Percentiles rank a stretch among this genome's conserved stretches.
phyloP scores from a whole-genome alignment of 2,797 vertebrate species.

The Tenualosa thibaudeaui region DNA sequence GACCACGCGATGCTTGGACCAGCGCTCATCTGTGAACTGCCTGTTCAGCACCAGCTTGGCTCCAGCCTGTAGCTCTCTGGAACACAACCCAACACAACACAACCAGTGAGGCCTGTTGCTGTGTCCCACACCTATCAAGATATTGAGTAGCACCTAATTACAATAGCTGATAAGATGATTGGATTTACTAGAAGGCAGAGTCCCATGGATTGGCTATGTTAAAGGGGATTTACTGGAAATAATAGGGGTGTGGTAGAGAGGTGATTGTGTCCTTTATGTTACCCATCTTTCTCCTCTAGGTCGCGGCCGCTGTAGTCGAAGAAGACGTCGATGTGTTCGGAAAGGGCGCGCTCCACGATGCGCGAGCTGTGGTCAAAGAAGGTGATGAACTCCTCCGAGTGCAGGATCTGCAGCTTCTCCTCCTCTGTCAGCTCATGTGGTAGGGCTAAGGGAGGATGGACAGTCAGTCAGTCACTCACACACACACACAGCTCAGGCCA shows the following conservation, averaged over 20 bases:
- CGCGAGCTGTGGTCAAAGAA: slow-evolving; percentile 97
- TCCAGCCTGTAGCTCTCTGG: slow-evolving; percentile 96
- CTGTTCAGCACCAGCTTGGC: slow-evolving; percentile 93
- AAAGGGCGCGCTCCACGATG: slow-evolving; percentile 94
- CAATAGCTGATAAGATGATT: no score
- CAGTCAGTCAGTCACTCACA: not conserved
- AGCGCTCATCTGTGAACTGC: slow-evolving; percentile 94
- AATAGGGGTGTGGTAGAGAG: not conserved
- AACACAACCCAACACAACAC: slow-evolving; percentile 33
- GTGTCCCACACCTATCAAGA: not conserved
- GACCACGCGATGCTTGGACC: slow-evolving; percentile 98
- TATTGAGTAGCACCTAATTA: not conserved
- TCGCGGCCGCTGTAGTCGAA: slow-evolving; percentile 98
- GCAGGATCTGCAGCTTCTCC: slow-evolving; percentile 95
- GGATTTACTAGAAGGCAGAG: no score
- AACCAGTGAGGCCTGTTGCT: not conserved
- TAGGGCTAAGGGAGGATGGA: slow-evolving; percentile 64
- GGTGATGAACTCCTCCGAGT: slow-evolving; percentile 90
- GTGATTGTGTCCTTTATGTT: slow-evolving; percentile 35
- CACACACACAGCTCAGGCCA: not conserved
- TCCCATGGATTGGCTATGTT: not conserved
- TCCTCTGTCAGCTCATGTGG: slow-evolving; percentile 95
- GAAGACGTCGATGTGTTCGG: slow-evolving; percentile 95
- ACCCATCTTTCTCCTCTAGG: slow-evolving; percentile 98
- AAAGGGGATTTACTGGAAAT: not conserved